phyloP scores from a whole-genome alignment of 2,113 vertebrate genomes.

The Percopsis transmontana region DNA sequence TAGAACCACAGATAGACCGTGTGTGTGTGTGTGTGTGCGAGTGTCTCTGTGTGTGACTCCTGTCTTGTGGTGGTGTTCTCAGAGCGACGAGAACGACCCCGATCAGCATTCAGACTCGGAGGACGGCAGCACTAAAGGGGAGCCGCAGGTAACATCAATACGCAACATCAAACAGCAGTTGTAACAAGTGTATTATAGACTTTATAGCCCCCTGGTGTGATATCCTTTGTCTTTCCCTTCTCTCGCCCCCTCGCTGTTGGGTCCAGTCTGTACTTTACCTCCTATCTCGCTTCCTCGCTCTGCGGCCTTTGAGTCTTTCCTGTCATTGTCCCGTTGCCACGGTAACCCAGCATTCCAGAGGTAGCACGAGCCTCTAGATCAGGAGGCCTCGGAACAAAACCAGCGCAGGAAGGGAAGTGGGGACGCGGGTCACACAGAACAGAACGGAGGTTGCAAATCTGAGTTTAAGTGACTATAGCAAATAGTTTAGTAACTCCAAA shows the following conservation, averaged over 20 bases:
- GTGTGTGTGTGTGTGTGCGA: not conserved
- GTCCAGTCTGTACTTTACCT: not conserved
- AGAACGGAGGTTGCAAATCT: too few relatives aligned
- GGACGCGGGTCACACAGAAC: not conserved
- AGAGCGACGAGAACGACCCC: conserved; percentile 97
- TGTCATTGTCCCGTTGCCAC: conserved; percentile 51
- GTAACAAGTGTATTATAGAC: conserved; percentile 6
- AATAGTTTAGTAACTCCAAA: too few relatives aligned
- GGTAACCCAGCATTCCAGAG: conserved; percentile 35
- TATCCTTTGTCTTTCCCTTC: conserved; percentile 13
- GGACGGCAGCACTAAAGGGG: conserved; percentile 89
- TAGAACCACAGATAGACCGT: not conserved
- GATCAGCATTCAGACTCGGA: conserved; percentile 93
- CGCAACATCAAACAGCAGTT: conserved; percentile 9
- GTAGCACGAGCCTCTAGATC: not conserved
- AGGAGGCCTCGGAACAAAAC: conserved; percentile 29
- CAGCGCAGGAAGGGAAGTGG: conserved; percentile 2
- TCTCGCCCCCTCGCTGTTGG: not conserved
- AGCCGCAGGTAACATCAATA: conserved; percentile 83
- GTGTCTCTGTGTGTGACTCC: not conserved
- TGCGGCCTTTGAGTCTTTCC: conserved; percentile 40
- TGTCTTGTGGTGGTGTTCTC: conserved; percentile 13
- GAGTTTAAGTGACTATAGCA: too few relatives aligned
- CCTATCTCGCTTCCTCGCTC: not conserved
- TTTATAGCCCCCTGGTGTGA: too few relatives aligned